phyloP scores from a whole-genome alignment of 2,113 vertebrate species.

The Psophia crepitans region DNA sequence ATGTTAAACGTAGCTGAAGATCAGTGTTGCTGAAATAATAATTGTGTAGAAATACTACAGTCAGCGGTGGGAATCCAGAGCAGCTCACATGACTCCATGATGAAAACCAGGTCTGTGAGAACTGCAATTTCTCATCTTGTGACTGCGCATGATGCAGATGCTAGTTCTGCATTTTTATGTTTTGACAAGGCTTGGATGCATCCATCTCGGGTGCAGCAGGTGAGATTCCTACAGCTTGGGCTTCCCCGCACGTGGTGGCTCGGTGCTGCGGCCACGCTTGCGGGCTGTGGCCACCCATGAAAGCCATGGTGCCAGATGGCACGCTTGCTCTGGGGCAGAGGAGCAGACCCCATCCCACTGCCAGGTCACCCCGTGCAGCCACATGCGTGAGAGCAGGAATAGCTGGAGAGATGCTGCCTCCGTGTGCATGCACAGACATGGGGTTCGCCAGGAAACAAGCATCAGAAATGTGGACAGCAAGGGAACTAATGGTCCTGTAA shows the following conservation, averaged over 20 bases:
- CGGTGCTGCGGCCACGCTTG: fast-evolving
- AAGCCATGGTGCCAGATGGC: background rate
- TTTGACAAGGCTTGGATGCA: background rate
- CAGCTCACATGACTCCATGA: background rate
- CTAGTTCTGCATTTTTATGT: background rate
- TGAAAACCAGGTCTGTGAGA: background rate
- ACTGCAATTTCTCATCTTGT: constrained; percentile 19
- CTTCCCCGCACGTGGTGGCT: background rate
- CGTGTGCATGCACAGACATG: background rate
- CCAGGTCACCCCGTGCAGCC: background rate
- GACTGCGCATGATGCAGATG: background rate
- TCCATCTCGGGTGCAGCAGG: background rate
- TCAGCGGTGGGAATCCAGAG: background rate
- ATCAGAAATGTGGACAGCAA: background rate
- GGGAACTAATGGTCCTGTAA: background rate
- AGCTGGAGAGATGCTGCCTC: background rate
- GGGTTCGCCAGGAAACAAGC: background rate
- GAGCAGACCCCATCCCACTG: background rate
- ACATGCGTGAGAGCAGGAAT: background rate
- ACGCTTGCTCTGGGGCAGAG: background rate
- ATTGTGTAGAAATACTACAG: background rate
- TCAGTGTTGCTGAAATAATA: background rate
- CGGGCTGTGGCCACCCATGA: fast-evolving
- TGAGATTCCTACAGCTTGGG: background rate
- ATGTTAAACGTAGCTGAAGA: background rate